phyloP scores from a whole-genome alignment of 2,888 invertebrate genomes.

The Acanthococcus lagerstroemiae region DNA sequence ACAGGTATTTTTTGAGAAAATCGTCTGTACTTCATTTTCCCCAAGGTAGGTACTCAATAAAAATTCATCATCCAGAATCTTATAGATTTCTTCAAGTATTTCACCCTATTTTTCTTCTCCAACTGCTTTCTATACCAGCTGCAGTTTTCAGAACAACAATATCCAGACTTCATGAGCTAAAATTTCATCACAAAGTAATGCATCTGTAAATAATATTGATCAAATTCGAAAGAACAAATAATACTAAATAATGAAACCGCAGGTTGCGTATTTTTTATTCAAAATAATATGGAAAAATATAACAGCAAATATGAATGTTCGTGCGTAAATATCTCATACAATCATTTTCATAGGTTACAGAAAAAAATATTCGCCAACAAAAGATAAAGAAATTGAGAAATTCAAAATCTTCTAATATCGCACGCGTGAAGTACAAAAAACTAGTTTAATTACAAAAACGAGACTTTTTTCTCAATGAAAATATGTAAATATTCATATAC shows the following conservation, averaged over 20 bases:
- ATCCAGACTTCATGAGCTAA: too few relatives aligned
- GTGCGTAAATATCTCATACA: background rate
- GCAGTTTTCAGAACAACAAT: too few relatives aligned
- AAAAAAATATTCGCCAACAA: background rate
- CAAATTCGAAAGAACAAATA: background rate
- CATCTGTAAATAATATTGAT: background rate
- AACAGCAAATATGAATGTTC: background rate
- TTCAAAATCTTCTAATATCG: background rate
- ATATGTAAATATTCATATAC: background rate
- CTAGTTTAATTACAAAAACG: background rate
- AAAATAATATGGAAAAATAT: background rate
- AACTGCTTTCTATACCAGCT: too few relatives aligned
- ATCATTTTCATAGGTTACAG: background rate
- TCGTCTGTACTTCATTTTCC: too few relatives aligned
- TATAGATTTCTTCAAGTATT: too few relatives aligned
- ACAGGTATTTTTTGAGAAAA: too few relatives aligned
- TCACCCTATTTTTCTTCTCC: too few relatives aligned
- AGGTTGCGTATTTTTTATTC: background rate
- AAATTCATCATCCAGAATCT: too few relatives aligned
- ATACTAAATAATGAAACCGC: background rate
- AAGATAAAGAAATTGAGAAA: background rate
- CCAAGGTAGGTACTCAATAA: too few relatives aligned
- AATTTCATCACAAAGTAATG: too few relatives aligned
- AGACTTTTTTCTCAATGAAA: background rate
- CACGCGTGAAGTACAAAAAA: background rate